Evolutionary conservation across 2,797 vertebrate species (phyloP), one percentile per base, ranked within the genome.

Genomic region (Eupleurogrammus muticus): DNA sequence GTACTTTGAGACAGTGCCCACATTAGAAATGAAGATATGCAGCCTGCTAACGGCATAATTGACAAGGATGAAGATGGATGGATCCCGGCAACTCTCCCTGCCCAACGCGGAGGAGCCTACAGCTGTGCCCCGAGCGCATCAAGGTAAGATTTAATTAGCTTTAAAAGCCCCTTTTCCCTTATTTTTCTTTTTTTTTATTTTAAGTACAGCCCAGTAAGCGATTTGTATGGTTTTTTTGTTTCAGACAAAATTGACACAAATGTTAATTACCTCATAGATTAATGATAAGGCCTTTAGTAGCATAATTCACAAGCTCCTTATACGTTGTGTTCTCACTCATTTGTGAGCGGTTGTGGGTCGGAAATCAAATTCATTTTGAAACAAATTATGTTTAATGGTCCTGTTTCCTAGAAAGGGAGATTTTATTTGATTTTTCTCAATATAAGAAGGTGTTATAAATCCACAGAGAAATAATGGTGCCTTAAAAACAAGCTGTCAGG

Each of bases 21-120:
- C 85, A 77, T 81, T 87, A 84, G 83, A 89, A 85, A 91, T 87
- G 86, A 90, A 91, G 90, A 91, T 82, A 82, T 83, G 87, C 81
- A 55, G 85, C 73, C 70, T n/a, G 77, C 79, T 86, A 84, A 79
- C 57, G 38, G 82, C 69, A 51, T 91, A 93, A 93, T 88, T 93
- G 92, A 93, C 90, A 89, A 64, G 82, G 83, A 92, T 91, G 89
- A 90, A 92, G 90, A 92, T 83, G 84, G 87, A 92, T 93, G 89
- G 82, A 78, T 86, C 32, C 61, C 2, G 75, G 86, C 65, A 56
- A 84, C 81, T 89, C 81, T 67, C 75, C 69, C 73, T 73, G 73
- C 77, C 75, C 75, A 69, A 79, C 87, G 79, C 68, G 70, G 61
- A 57, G 66, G 77, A 70, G 80, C 73, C 70, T 63, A 46, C 81